Evolutionary conservation across 2,888 invertebrate genomes (phyloP), one percentile per base, ranked within the genome.

Genomic region (Gastrophysa polygoni): DNA sequence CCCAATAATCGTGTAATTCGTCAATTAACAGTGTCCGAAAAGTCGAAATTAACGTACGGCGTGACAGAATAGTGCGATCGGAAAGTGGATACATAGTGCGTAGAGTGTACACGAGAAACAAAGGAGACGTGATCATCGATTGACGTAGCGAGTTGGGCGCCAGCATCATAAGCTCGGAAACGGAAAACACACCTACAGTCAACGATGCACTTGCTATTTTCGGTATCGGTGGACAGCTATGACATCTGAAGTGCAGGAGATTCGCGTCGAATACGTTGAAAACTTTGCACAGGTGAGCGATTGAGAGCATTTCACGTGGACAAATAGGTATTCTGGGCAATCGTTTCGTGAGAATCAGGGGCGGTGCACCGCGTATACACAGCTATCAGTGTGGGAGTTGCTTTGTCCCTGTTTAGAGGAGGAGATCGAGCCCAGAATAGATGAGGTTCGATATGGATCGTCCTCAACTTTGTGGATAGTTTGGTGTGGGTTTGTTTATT

Each of bases 351-450:
- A 62, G 64, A 48, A 48, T 57, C 70, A 69, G 72, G 75, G 74
- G 75, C 74, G 73, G 74, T 71, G 24, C 28, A 54, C 28, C 20
- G 24, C 69, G 66, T 67, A 66, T 66, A 62, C 55, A n/a, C 68
- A 68, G 63, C 69, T 69, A 65, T 69, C 69, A 3, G 32, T 71
- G 73, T 74, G 75, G 75, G 74, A 71, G 75, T 75, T 71, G 63
- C 73, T 74, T 73, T 71, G 73, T 73, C 72, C 71, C 56, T 59
- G 63, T 65, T 69, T 63, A 70, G 71, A 70, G 69, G 71, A 79
- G 79, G 78, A 79, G 79, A 78, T 78, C 77, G 78, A 77, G 75
- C 77, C 73, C 73, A 75, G 75, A 74, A 60, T 61, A 69, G 63
- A 64, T 65, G 64, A 66, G 62, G 68, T 66, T 64, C 64, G 62